A percentile compares a stretch with the other conserved stretches of the same genome.
Conservation (phyloP, 92 coral and sea anemone genomes). For the Phenganax subtilis region DNA sequence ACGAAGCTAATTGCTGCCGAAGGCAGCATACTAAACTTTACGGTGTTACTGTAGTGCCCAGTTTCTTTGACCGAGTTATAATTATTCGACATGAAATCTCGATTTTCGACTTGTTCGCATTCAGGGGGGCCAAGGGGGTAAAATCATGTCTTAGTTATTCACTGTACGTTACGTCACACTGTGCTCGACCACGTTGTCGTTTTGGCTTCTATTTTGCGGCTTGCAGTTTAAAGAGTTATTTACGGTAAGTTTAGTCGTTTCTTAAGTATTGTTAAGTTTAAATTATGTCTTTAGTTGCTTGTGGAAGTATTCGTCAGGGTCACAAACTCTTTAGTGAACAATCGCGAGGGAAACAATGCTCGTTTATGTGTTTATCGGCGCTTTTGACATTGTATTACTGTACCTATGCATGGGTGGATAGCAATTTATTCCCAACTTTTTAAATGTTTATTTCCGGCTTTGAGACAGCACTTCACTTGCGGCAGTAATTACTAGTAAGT, state of each 20-base stretch:
- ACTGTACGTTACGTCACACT: constrained; percentile 5
- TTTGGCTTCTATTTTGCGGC: background rate
- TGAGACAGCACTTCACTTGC: constrained; percentile 4
- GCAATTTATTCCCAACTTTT: constrained; percentile 5
- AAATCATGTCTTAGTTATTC: background rate
- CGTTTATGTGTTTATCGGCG: constrained; percentile 16
- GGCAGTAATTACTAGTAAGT: background rate
- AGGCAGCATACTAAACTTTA: too few relatives aligned
- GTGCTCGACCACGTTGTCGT: background rate
- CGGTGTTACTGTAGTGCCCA: too few relatives aligned
- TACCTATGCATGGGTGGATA: background rate
- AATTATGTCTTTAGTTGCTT: background rate
- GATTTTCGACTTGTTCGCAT: background rate
- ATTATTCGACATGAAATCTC: constrained; percentile 9
- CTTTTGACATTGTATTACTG: background rate
- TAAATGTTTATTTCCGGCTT: background rate
- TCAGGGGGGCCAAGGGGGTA: background rate
- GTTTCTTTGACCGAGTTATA: background rate
- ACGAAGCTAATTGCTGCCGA: too few relatives aligned
- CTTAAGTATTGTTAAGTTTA: background rate
- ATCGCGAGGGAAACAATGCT: constrained; percentile 23
- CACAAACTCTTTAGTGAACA: background rate
- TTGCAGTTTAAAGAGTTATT: background rate
- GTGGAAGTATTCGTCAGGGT: too few relatives aligned
- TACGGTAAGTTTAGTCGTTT: background rate